Base-by-base conservation (phyloP, 1,140 invertebrate species). In the Zaprionus lachaisei region DNA sequence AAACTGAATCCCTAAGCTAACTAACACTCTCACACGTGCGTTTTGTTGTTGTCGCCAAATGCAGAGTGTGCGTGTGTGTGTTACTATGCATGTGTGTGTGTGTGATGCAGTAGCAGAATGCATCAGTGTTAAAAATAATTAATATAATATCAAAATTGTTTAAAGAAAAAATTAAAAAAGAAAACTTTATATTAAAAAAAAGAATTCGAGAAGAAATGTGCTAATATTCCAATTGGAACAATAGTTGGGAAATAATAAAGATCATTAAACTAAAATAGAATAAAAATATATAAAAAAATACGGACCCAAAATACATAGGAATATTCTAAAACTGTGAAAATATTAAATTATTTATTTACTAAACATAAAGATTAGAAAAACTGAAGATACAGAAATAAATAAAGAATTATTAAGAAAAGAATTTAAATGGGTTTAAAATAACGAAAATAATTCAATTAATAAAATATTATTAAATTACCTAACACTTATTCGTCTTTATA, bases 11-110 rank as follows among this genome's bases (percentile, higher is more conserved):
- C 24, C 22, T 28, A 22, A 63, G 41, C 31, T 34, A 28, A 71
- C 34, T 63, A 12, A 60, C 22, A 71, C 58, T 37, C 56, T 67
- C 69, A 71, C 34, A 65, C 61, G 70, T 73, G 31, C 38, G 57
- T 41, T 44, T 70, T 62, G 31, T 61, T 61, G 56, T 66, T 65
- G 73, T 44, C 38, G 22, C 51, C 28, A 17, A 47, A 41, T 31
- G n/a, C 31, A 34, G 28, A 38, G 41, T 37, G 65, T 67, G 60
- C 44, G 28, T 74, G 49, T 20, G 44, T 49, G 47, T 41, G 60
- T 61, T 31, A 34, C 17, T 20, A 34, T 44, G 22, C 0, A 24
- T 67, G 55, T 51, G 44, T 74, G 49, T 74, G 49, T 28, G 31
- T 60, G 49, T 49, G 54, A 41, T 41, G 24, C 26, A 72, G 38